Conservation (phyloP, 1,140 invertebrate species). For the Leptinotarsa texana region DNA sequence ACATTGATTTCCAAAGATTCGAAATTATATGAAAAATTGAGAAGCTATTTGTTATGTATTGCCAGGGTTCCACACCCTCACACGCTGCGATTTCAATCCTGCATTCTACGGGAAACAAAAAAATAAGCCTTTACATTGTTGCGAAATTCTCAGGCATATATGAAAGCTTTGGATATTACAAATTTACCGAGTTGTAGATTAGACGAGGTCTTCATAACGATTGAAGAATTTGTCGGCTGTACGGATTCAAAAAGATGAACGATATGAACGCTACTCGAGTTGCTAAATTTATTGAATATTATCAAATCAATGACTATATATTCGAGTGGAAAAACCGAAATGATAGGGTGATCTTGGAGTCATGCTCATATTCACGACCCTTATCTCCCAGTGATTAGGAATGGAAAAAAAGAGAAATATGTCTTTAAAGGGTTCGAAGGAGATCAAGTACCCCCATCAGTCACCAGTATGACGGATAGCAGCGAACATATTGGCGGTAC, state of each 20-base stretch:
- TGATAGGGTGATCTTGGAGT: background rate
- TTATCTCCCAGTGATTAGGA: too few relatives aligned
- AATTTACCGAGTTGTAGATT: constrained; percentile 5
- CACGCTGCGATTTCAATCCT: constrained; percentile 31
- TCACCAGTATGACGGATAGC: too few relatives aligned
- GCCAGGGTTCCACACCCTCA: constrained; percentile 52
- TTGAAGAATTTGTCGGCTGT: too few relatives aligned
- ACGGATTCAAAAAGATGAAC: background rate
- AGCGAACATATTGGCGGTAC: too few relatives aligned
- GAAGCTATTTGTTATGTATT: constrained; percentile 40
- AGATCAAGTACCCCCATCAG: too few relatives aligned
- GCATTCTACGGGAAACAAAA: constrained; percentile 49
- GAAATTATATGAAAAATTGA: constrained; percentile 1
- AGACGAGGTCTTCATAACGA: background rate
- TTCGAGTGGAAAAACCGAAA: background rate
- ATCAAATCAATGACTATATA: background rate
- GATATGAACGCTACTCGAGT: background rate
- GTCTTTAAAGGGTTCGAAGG: too few relatives aligned
- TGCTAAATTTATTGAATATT: background rate
- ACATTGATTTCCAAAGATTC: constrained; percentile 37
- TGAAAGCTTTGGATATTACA: background rate
- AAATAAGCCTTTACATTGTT: constrained; percentile 24
- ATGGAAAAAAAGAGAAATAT: too few relatives aligned
- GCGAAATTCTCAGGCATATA: constrained; percentile 9
- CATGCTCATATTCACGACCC: too few relatives aligned